phyloP scores from a whole-genome alignment of 92 coral and sea anemone genomes.

The Phenganax marumi region DNA sequence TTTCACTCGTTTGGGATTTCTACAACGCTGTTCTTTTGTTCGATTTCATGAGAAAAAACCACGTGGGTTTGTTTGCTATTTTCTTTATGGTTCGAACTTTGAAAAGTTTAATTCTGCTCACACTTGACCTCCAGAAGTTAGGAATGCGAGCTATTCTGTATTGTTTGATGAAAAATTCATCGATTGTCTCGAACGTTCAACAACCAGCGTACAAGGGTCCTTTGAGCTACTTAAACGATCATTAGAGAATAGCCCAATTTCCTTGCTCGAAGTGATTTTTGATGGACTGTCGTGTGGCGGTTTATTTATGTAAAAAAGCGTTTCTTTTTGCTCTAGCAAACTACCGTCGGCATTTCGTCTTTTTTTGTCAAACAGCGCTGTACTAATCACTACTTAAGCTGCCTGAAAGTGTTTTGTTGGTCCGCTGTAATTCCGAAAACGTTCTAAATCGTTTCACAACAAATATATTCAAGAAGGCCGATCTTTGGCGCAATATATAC shows the following conservation, averaged over 20 bases:
- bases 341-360: constrained; percentile 16
- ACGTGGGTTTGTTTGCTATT: neutral
- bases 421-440: constrained; percentile 31
- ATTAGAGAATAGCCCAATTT: constrained; percentile 20
- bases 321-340: neutral
- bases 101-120: neutral
- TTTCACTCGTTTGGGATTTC: neutral
- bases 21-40: neutral
- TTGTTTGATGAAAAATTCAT: constrained; percentile 37
- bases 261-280: constrained; percentile 12
- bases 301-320: neutral
- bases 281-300: constrained; percentile 18
- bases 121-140: constrained; percentile 6
- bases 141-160: constrained; percentile 30
- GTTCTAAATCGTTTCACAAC: constrained; percentile 37
- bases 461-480: constrained; percentile 26
- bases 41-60: constrained; percentile 9
- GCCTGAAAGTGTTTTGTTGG: constrained; percentile 37
- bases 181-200: neutral
- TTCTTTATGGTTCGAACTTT: neutral
- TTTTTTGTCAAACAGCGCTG: constrained; percentile 40
- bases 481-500: constrained; percentile 3
- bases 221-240: constrained; percentile 8
- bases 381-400: constrained; percentile 35
- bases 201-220: constrained; percentile 2